Evolutionary conservation across 2,797 vertebrate genomes (phyloP), one percentile per base, ranked within the genome.

Genomic region (Danio tinwini): DNA sequence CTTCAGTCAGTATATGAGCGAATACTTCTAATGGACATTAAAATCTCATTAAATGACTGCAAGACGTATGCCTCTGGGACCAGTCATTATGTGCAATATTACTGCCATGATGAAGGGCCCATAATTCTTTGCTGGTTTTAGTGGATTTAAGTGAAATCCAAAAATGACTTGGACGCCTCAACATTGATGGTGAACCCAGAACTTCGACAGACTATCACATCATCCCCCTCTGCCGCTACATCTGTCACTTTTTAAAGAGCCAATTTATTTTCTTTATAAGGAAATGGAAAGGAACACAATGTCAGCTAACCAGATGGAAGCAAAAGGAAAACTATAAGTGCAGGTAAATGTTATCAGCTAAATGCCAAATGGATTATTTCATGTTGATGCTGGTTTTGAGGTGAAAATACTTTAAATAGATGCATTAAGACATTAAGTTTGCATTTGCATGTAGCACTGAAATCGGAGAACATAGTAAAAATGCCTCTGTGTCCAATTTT

Each of bases 181-280:
- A 79, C 39, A 70, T 49, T 53, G 58, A 42, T 71, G 56, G 39
- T 72, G 71, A 79, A 79, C 47, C 21, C 58, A 63, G 67, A 79
- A 71, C 68, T 63, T 62, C 47, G 11, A 72, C 21, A 37, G 67
- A 74, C 63, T 49, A 49, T 83, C 40, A 63, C 50, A 62, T 55
- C 40, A 74, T 82, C 62, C 64, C 64, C 65, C 73, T 69, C 47
- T 69, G 63, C 79, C 19, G 9, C 47, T 75, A 81, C 70, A 64
- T 79, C 76, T 79, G 76, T 75, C 71, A 70, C 77, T 74, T 62
- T 56, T 82, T 69, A 78, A 73, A 62, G 49, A 63, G 76, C 72
- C 53, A 53, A 59, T 13, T 74, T 45, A 53, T 59, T 68, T 61
- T 63, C 55, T 42, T 62, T 40, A 47, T 53, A 79, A 67, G 50